These are phyloP conservation scores for Salvator merianae DNA, from an alignment of 2,113 vertebrate genomes.

Conservation along the genomic window DNA sequence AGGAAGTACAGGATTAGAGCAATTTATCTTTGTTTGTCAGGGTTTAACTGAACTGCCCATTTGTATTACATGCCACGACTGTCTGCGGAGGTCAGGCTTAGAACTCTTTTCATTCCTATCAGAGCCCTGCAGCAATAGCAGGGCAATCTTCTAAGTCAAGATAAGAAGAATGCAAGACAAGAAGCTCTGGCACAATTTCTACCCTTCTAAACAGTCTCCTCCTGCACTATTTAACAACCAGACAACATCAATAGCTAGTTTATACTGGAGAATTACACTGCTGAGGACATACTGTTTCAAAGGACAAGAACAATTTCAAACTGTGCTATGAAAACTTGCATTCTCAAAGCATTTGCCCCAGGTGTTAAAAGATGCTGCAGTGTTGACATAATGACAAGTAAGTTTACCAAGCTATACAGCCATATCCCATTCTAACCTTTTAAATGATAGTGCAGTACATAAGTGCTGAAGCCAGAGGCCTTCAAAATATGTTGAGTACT, in stretches of 20 bases:
- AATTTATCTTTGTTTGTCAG: conserved; percentile 23
- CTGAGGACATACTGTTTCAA: not conserved
- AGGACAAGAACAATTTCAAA: conserved; percentile 1
- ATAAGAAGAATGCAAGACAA: conserved; percentile 42
- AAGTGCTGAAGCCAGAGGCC: not conserved
- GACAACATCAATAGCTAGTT: not conserved
- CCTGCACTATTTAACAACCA: accelerated
- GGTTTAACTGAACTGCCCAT: conserved; percentile 1
- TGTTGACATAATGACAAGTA: too few relatives aligned
- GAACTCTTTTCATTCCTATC: conserved; percentile 17
- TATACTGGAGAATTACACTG: not conserved
- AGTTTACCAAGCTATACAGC: too few relatives aligned
- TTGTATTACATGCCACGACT: not conserved
- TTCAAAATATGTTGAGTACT: not conserved
- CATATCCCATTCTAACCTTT: not conserved
- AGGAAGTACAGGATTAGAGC: conserved; percentile 14
- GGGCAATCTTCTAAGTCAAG: conserved; percentile 38
- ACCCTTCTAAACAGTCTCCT: conserved; percentile 26
- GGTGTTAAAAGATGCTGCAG: not conserved
- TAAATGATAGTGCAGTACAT: not conserved
- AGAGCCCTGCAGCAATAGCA: accelerated
- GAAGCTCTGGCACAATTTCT: conserved; percentile 31
- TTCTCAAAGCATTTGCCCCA: not conserved
- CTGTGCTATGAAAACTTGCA: not conserved
- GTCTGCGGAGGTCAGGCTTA: conserved; percentile 29